Conservation (phyloP, 2,888 invertebrate species). For the Drosophila greeni region DNA sequence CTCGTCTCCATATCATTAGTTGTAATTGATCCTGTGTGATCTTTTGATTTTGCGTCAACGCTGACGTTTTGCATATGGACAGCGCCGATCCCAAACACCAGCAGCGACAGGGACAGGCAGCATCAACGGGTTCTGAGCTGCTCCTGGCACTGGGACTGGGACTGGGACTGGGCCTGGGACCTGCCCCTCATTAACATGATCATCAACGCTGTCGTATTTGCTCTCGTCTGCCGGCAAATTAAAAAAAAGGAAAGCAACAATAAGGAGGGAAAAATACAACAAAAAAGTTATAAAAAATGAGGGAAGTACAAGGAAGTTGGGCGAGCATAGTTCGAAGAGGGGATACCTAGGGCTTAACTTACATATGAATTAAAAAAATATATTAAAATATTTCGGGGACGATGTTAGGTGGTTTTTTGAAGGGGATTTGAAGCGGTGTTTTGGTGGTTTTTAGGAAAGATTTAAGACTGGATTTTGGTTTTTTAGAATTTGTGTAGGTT, state of each 20-base stretch:
- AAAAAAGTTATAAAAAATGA: constrained; percentile 6
- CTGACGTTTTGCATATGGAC: constrained; percentile 59
- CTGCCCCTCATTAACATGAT: constrained; percentile 74
- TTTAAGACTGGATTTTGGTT: background rate
- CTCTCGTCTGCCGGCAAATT: constrained; percentile 69
- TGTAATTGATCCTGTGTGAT: constrained; percentile 75
- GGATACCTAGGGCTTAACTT: constrained; percentile 4
- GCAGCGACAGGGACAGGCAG: constrained; percentile 33
- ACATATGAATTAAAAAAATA: too few species aligned
- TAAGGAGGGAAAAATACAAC: constrained; percentile 7
- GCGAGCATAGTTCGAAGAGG: constrained; percentile 2
- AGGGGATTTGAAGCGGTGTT: background rate
- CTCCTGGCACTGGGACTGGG: background rate
- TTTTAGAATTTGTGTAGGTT: background rate
- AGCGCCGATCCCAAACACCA: constrained; percentile 48
- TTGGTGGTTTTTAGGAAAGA: background rate
- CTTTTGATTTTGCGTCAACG: constrained; percentile 74
- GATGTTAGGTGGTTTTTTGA: background rate
- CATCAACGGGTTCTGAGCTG: constrained; percentile 18
- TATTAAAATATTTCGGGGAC: background rate
- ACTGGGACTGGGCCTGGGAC: constrained; percentile 32
- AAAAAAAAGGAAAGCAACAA: constrained; percentile 46
- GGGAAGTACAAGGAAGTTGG: background rate
- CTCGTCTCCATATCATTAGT: constrained; percentile 71
- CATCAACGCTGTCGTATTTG: constrained; percentile 74